Evolutionary conservation across 1,140 invertebrate species (phyloP), one percentile per base, ranked within the genome.

Genomic region (Bombus turneri): DNA sequence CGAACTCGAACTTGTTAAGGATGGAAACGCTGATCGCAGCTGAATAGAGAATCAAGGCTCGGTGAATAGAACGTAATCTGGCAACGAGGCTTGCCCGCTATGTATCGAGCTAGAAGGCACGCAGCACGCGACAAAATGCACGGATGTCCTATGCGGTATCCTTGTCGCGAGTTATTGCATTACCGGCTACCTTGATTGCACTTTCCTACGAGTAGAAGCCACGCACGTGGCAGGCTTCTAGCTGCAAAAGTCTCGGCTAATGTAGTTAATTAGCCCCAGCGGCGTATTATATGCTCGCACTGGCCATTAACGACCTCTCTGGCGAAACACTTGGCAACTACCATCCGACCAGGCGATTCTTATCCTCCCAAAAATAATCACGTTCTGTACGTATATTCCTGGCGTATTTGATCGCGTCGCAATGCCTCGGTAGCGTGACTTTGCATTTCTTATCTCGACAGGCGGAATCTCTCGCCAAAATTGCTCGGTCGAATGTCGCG

Each of bases 241-340:
- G 28, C 74, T 69, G 73, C 82, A 89, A 91, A 91, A 91, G 83
- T 91, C 83, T 86, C 80, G 57, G 64, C 81, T 88, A 90, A 91
- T 93, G 88, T 86, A 90, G 74, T 90, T 88, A 92, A 93, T 92
- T 91, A 90, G 85, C 69, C 31, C 72, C 59, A 43, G 82, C 57
- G 79, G 43, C 69, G 47, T 81, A 79, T 89, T 75, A 85, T 31
- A 62, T 76, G 86, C 43, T 87, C 53, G 57, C 78, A 82, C 72
- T 83, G 75, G 66, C 64, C 79, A 87, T 92, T 91, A 82, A 88
- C 81, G 39, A 72, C 3, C 66, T 37, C 39, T 66, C 59, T 66
- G 41, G 57, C 41, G 71, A 53, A 59, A 81, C 37, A 28, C 22
- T 59, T 64, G 2, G 18, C 31, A 3, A 68, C 18, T 22, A 3